Conservation (phyloP, 2,888 invertebrate genomes). For the Sarcophaga variegata region DNA sequence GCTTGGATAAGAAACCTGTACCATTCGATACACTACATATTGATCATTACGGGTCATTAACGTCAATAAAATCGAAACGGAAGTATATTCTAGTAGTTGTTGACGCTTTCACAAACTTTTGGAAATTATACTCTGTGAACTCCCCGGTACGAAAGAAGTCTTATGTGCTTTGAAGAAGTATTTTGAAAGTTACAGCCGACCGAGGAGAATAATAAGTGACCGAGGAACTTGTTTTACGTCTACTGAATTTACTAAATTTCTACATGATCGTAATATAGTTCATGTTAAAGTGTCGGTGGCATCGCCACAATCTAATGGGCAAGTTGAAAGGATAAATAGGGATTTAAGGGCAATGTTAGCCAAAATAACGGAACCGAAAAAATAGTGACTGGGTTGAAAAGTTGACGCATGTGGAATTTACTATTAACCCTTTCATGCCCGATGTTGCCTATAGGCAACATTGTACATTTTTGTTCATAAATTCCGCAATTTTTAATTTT, state of each 20-base stretch:
- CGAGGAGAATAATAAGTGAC: conserved; percentile 24
- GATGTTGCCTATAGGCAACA: too few relatives aligned
- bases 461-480: too few relatives aligned
- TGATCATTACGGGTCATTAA: conserved; percentile 38
- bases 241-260: conserved; percentile 33
- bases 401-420: neutral
- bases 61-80: conserved; percentile 14
- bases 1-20: too few relatives aligned
- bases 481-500: too few relatives aligned
- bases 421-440: too few relatives aligned
- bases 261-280: too few relatives aligned
- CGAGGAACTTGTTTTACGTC: conserved; percentile 35
- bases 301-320: too few relatives aligned
- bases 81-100: conserved; percentile 29
- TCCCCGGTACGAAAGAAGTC: conserved; percentile 1
- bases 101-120: conserved; percentile 8
- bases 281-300: too few relatives aligned
- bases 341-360: conserved; percentile 14
- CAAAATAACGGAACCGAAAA: too few relatives aligned
- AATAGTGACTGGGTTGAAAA: too few relatives aligned
- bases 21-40: neutral
- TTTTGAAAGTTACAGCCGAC: conserved; percentile 25
- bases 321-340: neutral
- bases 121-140: conserved; percentile 15
- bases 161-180: conserved; percentile 17